phyloP scores from a whole-genome alignment of 2,113 vertebrate species.

The Gnathochromis pfefferi region DNA sequence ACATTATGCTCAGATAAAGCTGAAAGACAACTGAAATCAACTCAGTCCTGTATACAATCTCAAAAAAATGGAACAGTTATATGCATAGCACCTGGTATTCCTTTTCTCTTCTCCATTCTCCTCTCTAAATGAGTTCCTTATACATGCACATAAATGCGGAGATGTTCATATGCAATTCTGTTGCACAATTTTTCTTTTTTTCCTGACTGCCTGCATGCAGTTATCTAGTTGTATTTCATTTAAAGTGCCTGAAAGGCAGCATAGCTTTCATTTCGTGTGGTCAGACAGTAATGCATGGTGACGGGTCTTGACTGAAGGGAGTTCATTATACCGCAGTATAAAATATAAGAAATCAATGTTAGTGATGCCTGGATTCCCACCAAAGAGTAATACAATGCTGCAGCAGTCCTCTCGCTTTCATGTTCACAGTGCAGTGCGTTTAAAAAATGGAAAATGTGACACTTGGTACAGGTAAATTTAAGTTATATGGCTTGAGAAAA shows the following conservation, averaged over 20 bases:
- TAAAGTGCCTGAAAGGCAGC: slow-evolving; percentile 12
- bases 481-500: slow-evolving; percentile 24
- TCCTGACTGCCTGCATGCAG: background rate
- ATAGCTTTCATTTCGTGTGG: background rate
- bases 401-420: background rate
- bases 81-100: background rate
- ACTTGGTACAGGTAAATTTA: slow-evolving; percentile 16
- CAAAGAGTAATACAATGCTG: background rate
- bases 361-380: slow-evolving; percentile 18
- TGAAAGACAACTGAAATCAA: background rate
- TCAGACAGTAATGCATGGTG: slow-evolving; percentile 21
- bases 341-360: slow-evolving; percentile 42
- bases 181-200: background rate
- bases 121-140: background rate
- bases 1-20: background rate
- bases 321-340: slow-evolving; percentile 39
- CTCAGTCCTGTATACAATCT: background rate
- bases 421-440: background rate
- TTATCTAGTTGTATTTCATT: slow-evolving; percentile 2
- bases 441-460: slow-evolving; percentile 31
- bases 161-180: background rate
- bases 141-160: background rate
- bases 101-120: background rate
- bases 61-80: background rate
- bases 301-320: slow-evolving; percentile 33